A percentile compares a stretch with the other conserved stretches of the same genome.
Evolutionary conservation across 2,888 invertebrate species (phyloP).

Genomic region (Clitarchus hookeri): DNA sequence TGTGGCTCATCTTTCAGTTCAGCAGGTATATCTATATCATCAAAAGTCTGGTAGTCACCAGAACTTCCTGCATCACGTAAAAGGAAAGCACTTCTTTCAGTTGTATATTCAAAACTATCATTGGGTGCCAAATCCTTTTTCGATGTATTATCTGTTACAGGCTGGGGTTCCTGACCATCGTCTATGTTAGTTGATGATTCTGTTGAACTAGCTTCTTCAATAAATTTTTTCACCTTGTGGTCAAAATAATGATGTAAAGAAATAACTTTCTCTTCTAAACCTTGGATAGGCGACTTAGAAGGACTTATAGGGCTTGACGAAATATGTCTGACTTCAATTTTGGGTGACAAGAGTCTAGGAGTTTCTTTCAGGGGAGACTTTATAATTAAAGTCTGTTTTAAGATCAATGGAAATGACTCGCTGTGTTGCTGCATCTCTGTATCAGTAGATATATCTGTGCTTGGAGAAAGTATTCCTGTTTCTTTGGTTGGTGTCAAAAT

Average conservation of each 20-base stretch:
- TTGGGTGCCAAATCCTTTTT: constrained; percentile 22
- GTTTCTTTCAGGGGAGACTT: constrained; percentile 12
- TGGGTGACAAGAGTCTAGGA: constrained; percentile 15
- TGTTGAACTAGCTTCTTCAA: constrained; percentile 21
- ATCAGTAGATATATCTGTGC: constrained; percentile 3
- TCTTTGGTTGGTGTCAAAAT: constrained; percentile 16
- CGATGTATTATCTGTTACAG: background rate
- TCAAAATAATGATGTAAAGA: constrained; percentile 20
- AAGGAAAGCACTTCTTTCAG: constrained; percentile 26
- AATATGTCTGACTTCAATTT: constrained; percentile 4
- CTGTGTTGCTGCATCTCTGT: constrained; percentile 18
- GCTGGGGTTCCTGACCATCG: constrained; percentile 20
- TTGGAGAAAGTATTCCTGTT: background rate
- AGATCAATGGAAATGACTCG: background rate
- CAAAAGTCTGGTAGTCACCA: constrained; percentile 39
- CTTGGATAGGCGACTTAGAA: constrained; percentile 8
- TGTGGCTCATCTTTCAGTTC: constrained; percentile 30
- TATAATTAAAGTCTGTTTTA: constrained; percentile 15
- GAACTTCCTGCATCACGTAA: constrained; percentile 31
- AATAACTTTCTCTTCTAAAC: constrained; percentile 19
- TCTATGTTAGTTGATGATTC: constrained; percentile 21
- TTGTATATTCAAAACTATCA: constrained; percentile 26
- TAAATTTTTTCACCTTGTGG: constrained; percentile 21
- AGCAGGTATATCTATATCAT: constrained; percentile 37
- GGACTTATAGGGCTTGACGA: constrained; percentile 19